Evolutionary conservation across 1,140 invertebrate genomes (phyloP).

Genomic region (Asbolus verrucosus): DNA sequence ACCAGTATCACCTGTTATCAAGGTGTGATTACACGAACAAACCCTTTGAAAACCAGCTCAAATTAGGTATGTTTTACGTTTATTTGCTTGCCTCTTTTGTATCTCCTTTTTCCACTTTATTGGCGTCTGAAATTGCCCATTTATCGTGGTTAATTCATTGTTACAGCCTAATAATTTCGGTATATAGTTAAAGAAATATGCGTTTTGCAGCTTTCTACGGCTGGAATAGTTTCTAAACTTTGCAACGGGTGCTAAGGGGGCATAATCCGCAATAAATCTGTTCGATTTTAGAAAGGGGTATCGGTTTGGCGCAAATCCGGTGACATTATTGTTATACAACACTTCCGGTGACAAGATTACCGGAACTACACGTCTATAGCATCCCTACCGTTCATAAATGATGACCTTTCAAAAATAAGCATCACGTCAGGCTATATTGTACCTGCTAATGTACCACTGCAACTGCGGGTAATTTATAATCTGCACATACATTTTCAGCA

Average conservation of each 20-base stretch:
- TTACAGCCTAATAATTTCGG: slow-evolving; percentile 16
- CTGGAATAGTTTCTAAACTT: too few species aligned
- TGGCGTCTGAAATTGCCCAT: not conserved
- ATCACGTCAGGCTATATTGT: slow-evolving; percentile 13
- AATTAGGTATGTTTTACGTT: slow-evolving; percentile 6
- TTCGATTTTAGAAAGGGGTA: slow-evolving; percentile 12
- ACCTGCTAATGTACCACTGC: too few species aligned
- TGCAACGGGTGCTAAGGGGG: too few species aligned
- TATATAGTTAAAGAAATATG: not conserved
- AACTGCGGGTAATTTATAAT: too few species aligned
- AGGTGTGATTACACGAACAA: not conserved
- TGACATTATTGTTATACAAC: slow-evolving; percentile 34
- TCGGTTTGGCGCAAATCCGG: slow-evolving; percentile 34
- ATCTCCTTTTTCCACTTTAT: not conserved
- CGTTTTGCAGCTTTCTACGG: slow-evolving; percentile 13
- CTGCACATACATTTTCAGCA: too few species aligned
- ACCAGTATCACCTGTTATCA: slow-evolving; percentile 31
- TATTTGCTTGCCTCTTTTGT: not conserved
- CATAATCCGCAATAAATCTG: not conserved
- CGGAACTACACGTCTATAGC: slow-evolving; percentile 42
- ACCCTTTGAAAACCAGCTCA: not conserved
- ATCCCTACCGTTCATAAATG: slow-evolving; percentile 28
- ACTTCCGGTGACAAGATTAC: slow-evolving; percentile 38
- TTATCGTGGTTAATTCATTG: not conserved
- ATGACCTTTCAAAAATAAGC: slow-evolving; percentile 29